These are phyloP conservation scores for Dynastes maya DNA, from an alignment of 2,888 invertebrate genomes.

Conservation along the genomic window DNA sequence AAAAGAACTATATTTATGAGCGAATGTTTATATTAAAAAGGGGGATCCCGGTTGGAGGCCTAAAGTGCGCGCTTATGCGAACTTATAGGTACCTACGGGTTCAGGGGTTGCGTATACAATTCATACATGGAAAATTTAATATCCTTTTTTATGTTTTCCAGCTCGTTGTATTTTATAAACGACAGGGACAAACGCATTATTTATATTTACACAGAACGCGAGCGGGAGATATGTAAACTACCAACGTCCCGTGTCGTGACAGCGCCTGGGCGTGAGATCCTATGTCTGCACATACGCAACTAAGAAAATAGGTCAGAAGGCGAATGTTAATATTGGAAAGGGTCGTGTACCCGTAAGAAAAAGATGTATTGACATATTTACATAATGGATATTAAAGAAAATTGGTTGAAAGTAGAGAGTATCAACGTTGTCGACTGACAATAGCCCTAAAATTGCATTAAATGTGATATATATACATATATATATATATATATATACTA, in stretches of 20 bases:
- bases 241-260: not conserved
- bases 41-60: not conserved
- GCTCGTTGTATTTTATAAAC: conserved; percentile 45
- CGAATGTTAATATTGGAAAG: conserved; percentile 2
- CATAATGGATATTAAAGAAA: conserved; percentile 8
- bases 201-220: conserved; percentile 34
- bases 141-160: conserved; percentile 44
- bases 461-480: no score
- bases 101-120: not conserved
- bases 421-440: not conserved
- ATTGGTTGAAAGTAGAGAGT: not conserved
- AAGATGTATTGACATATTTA: conserved; percentile 13
- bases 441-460: no score
- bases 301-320: conserved; percentile 14
- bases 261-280: not conserved
- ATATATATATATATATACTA: no score
- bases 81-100: not conserved
- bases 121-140: conserved; percentile 43
- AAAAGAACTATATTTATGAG: conserved; percentile 39
- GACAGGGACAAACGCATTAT: conserved; percentile 39
- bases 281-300: not conserved
- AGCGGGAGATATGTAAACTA: conserved; percentile 10
- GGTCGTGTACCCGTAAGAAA: not conserved
- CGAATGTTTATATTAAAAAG: conserved; percentile 46
- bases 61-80: not conserved